Evolutionary conservation across 1,140 invertebrate species (phyloP).

Genomic region (Glossosoma conforme): DNA sequence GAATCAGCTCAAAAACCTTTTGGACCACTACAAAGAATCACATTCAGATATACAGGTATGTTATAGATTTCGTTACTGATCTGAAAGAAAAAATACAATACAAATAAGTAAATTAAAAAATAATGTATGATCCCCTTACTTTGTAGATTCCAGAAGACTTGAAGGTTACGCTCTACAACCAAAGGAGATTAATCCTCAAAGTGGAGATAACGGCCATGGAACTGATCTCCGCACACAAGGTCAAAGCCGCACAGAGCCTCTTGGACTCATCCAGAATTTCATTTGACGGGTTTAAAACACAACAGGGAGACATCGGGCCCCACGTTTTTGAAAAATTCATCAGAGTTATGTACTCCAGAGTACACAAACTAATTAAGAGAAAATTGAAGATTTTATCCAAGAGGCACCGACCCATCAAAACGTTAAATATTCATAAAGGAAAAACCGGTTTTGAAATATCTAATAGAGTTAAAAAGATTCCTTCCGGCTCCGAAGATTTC

Average conservation of each 20-base stretch:
- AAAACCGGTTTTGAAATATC: conserved; percentile 1
- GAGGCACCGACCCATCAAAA: conserved; percentile 3
- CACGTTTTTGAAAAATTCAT: conserved; percentile 16
- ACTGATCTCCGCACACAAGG: conserved; percentile 3
- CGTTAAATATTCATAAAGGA: neutral
- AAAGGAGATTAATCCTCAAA: conserved; percentile 10
- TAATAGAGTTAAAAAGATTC: neutral
- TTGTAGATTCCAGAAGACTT: conserved; percentile 11
- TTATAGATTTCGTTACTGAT: neutral
- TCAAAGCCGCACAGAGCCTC: conserved; percentile 11
- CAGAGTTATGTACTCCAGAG: conserved; percentile 5
- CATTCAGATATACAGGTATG: neutral
- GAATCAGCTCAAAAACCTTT: neutral
- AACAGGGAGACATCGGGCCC: neutral
- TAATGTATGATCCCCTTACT: neutral
- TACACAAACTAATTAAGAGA: conserved; percentile 10
- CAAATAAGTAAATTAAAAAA: neutral
- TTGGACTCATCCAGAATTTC: conserved; percentile 1
- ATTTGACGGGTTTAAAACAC: conserved; percentile 4
- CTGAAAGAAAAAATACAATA: neutral
- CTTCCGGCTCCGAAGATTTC: conserved; percentile 9
- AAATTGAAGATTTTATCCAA: conserved; percentile 4
- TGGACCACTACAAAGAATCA: neutral
- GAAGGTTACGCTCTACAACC: conserved; percentile 7
- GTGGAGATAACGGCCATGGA: conserved; percentile 12